Base-by-base conservation (phyloP, 2,113 vertebrate genomes). In the Abramis brama region DNA sequence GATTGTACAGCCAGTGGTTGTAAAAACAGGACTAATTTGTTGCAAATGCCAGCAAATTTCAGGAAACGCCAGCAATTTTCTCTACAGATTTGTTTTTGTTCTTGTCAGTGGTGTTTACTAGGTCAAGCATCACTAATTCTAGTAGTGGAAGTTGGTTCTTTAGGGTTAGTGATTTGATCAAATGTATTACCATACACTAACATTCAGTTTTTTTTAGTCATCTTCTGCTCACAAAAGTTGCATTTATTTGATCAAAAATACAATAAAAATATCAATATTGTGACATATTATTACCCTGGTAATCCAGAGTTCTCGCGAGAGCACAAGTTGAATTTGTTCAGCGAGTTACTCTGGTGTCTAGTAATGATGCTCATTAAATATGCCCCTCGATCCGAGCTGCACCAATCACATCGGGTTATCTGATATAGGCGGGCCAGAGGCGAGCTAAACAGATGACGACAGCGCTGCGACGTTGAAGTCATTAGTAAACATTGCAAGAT, bases 21-120 rank as follows among this genome's bases (percentile, higher is more conserved):
- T 87, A 86, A 88, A 57, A 82, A 89, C 59, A 36, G 76, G 57
- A 76, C 30, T 73, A 15, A 79, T 79, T 88, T 3, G 55, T 60
- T 82, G 43, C 71, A 75, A 88, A 66, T 57, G 71, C 36, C 39
- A 50, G 27, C 27, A 80, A 86, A 55, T 84, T 78, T 76, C 70
- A 60, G 66, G 78, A 85, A 87, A 75, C 64, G 23, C 79, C 12
- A 86, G 47, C 50, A 45, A 47, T 85, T 88, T 88, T 80, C 74
- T 33, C 50, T 9, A 17, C 36, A 21, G 57, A 83, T 50, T 23
- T 83, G 55, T 86, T 45, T 47, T 78, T 78, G 23, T 78, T 62
- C 52, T 55, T 36, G 39, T 47, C 25, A 23, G 33, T 25, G 70
- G 30, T n/a, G 76, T 79, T 75, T 50, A 75, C 43, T 75, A 1